Evolutionary conservation across 2,888 invertebrate genomes (phyloP).

Genomic region (Erannis defoliaria): DNA sequence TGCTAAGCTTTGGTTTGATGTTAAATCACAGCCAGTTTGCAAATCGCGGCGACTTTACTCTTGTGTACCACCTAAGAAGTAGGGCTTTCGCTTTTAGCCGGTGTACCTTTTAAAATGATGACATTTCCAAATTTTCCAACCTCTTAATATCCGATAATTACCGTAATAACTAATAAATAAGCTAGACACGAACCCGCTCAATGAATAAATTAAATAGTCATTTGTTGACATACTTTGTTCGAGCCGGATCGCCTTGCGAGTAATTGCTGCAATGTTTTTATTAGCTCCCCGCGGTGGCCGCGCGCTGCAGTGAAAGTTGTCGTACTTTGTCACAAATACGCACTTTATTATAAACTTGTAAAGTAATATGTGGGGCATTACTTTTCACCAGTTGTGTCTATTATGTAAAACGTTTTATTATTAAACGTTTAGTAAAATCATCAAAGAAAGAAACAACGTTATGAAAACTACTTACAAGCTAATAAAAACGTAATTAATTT

Average conservation of each 20-base stretch:
- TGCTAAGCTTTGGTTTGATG: not conserved
- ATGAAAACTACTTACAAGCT: too few relatives aligned
- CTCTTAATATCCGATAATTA: slow-evolving; percentile 66
- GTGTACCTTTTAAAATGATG: slow-evolving; percentile 3
- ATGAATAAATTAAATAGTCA: slow-evolving; percentile 84
- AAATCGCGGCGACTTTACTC: not conserved
- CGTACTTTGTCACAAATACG: slow-evolving; percentile 39
- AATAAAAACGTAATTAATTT: too few relatives aligned
- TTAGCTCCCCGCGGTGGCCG: slow-evolving; percentile 53
- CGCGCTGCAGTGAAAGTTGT: slow-evolving; percentile 53
- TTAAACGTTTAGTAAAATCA: not conserved
- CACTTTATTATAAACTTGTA: slow-evolving; percentile 15
- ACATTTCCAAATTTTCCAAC: slow-evolving; percentile 72
- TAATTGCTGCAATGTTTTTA: slow-evolving; percentile 72
- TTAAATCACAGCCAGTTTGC: not conserved
- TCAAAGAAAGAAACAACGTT: too few relatives aligned
- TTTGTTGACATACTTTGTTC: slow-evolving; percentile 82
- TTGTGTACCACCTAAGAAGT: too few relatives aligned
- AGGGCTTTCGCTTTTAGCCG: too few relatives aligned
- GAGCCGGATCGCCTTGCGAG: slow-evolving; percentile 77
- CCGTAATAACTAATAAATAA: slow-evolving; percentile 73
- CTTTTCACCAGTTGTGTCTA: not conserved
- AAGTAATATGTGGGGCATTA: not conserved
- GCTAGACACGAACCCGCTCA: slow-evolving; percentile 75
- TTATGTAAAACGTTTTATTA: not conserved